Base-by-base conservation (phyloP, 2,888 invertebrate species). In the Andrena dorsata region DNA sequence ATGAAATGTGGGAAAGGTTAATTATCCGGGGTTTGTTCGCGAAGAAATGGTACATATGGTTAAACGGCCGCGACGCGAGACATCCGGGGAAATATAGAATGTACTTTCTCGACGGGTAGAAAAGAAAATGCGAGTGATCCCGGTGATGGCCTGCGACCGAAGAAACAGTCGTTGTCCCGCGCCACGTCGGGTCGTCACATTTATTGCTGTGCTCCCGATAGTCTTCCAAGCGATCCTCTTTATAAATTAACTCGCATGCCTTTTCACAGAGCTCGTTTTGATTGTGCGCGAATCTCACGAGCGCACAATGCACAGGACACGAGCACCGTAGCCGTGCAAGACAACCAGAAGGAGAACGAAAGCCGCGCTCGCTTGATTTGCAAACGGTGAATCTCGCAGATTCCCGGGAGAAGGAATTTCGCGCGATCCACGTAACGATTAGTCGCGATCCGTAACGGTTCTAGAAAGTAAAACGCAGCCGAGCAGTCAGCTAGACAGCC, bases 51-150 rank as follows among this genome's bases (percentile, higher is more conserved):
- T 68, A 28, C 63, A 28, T 56, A 61, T 63, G 28, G 60, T 70
- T 64, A 60, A 26, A 30, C 60, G 35, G 16, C 7, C 35, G 64
- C 53, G 80, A 82, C 72, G 73, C 78, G 86, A 80, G 83, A 86
- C 76, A 86, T 71, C 74, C 30, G 61, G 84, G 80, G 79, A 82
- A 85, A 79, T 83, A 86, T n/a, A 20, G 51, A n/a, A 56, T 41
- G 20, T 80, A 87, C 90, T 90, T 90, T 90, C 89, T 88, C 86
- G 73, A 26, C 61, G 53, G 53, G 63, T 47, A 77, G 77, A 73
- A 82, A 89, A 82, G 85, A 87, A 89, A 89, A 86, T 85, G 86
- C 89, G 85, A 86, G 86, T 53, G 51, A 53, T 32, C 58, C 32
- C 47, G 32, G 72, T 63, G 56, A 56, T 23, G 20, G 20, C 23